Evolutionary conservation across 2,888 invertebrate species (phyloP), one percentile per base, ranked within the genome.

Genomic region (Megalurothrips usitatus): DNA sequence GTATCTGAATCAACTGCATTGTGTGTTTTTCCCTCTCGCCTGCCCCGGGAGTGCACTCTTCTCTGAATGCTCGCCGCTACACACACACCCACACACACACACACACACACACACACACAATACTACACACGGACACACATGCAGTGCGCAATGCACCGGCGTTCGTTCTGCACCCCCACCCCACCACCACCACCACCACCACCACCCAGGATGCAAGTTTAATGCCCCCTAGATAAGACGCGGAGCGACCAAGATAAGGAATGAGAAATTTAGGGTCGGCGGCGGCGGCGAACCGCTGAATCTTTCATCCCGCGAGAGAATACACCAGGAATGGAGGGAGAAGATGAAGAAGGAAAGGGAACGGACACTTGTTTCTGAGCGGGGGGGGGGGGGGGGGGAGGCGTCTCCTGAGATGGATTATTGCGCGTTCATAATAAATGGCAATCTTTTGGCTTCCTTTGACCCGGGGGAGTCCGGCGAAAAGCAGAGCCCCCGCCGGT

Each of bases 211-310:
- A 26, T 75, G 68, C 68, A 75, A 75, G 23, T 75, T 75, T 75
- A 23, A 75, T 75, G 68, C 68, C 68, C 26, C 68, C 68, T 26
- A 75, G 68, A 75, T 75, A 75, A 75, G 68, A 75, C 68, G 34
- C 34, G n/a, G 68, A 75, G 68, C 68, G 68, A 26, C 68, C 68
- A 75, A 75, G 68, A 75, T 75, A 75, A 75, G 68, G 68, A 26
- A 75, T 75, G 68, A 75, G 68, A 75, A 75, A 75, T 75, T 75
- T 75, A 75, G 68, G 26, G 23, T 12, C 58, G 12, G 17, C 58
- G 58, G 19, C 58, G n/a, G 17, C 58, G 58, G 19, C 58, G n/a
- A 17, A 58, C 58, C 58, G 68, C 23, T 75, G 68, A 75, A 75
- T 75, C 68, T 75, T 75, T 75, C 68, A 75, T 23, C 23, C 17